These are phyloP conservation scores for Clarias magur DNA, from an alignment of 2,113 vertebrate genomes.

Conservation along the genomic window DNA sequence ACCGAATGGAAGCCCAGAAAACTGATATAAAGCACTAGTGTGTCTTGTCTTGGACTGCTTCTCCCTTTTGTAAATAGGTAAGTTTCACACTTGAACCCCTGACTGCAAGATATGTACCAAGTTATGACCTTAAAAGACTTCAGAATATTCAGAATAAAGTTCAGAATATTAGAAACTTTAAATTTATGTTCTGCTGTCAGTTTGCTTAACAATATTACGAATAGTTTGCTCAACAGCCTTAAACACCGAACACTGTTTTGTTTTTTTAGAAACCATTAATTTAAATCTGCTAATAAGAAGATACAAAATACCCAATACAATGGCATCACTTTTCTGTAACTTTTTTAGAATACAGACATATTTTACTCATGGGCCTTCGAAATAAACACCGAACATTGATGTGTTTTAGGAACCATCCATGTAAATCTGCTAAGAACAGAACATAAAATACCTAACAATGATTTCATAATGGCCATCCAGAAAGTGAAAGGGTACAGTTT, in stretches of 20 bases:
- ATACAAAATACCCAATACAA: slow-evolving; percentile 29
- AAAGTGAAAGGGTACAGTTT: slow-evolving; percentile 24
- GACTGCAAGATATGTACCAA: neutral
- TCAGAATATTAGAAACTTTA: neutral
- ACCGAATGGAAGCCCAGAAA: neutral
- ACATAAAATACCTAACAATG: slow-evolving; percentile 31
- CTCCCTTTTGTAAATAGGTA: neutral
- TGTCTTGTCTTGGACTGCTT: neutral
- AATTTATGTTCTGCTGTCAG: neutral
- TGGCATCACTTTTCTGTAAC: neutral
- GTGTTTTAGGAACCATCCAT: neutral
- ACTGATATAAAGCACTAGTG: neutral
- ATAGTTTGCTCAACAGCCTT: neutral
- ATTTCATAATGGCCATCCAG: neutral
- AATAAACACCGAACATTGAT: neutral
- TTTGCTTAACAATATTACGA: neutral
- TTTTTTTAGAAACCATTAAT: neutral
- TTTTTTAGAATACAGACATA: slow-evolving; percentile 5
- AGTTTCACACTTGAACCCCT: neutral
- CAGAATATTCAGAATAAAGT: neutral
- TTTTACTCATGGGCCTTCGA: no score
- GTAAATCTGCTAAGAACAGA: neutral
- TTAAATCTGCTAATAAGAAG: neutral
- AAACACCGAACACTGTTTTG: neutral
- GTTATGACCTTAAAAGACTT: neutral